Conservation (phyloP, 1,140 invertebrate genomes). For the Cotesia glomerata region DNA sequence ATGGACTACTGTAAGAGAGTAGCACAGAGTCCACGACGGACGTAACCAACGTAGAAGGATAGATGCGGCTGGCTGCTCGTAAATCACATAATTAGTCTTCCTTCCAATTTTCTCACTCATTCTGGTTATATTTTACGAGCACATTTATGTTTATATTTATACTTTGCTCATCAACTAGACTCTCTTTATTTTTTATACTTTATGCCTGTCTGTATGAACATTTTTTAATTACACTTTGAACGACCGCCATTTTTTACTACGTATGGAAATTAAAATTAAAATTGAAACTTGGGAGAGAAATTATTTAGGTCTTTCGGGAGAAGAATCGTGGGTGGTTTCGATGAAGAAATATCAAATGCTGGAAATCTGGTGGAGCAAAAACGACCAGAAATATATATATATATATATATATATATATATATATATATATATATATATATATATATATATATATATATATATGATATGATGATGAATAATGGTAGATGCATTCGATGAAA, state of each 20-base stretch:
- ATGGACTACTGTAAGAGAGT: neutral
- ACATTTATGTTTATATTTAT: neutral
- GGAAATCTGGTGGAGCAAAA: too few species aligned
- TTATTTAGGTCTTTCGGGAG: neutral
- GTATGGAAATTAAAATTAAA: neutral
- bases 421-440: too few species aligned
- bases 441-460: too few species aligned
- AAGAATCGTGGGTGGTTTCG: too few species aligned
- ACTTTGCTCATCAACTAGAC: neutral
- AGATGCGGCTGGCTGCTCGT: conserved; percentile 21
- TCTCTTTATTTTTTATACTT: neutral
- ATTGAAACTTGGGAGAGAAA: neutral
- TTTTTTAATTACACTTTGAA: neutral
- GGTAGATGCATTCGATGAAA: conserved; percentile 17
- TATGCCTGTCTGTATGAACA: neutral
- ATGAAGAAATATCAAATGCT: too few species aligned
- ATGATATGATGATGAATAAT: neutral
- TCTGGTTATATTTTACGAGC: neutral
- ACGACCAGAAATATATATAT: too few species aligned
- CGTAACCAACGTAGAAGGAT: neutral
- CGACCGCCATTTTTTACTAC: neutral
- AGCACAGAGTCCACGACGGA: conserved; percentile 21
- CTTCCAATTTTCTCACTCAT: neutral
- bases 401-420: too few species aligned
- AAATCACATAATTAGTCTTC: conserved; percentile 32